Base-by-base conservation (phyloP, 2,797 vertebrate species). In the Hemibagrus guttatus region DNA sequence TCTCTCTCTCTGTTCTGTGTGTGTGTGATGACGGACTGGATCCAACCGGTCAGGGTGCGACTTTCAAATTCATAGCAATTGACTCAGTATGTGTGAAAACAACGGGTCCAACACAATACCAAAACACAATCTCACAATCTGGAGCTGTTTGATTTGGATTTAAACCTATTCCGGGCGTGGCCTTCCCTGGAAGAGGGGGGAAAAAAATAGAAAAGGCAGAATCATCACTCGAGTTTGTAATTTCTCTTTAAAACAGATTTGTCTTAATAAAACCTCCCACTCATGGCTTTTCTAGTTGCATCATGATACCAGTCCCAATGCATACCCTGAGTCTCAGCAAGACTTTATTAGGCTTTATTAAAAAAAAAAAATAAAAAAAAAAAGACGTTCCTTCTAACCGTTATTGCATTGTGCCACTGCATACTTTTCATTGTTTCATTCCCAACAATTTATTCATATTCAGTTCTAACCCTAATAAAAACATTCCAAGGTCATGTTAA, bases 1-100 rank as follows among this genome's bases (percentile, higher is more conserved):
- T 84, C 35, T 58, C 61, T 72, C 61, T 84, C 42, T 86, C 39
- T 87, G 31, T 42, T 83, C 5, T 61, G 46, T 16, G 12, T 63
- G 26, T 76, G 71, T 59, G 35, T 81, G 42, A 82, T 66, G 63
- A 28, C 1, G 54, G 19, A 68, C 19, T 31, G 17, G 46, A 82
- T 66, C 80, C 42, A 82, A n/a, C 9, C 26, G 17, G n/a, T 54
- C 17, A 83, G 0, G 11, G 63, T 23, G 81, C n/a, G 35, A 82
- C 63, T 82, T 68, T 81, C 11, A 81, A 64, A 66, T 82, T 52
- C 46, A 68, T 35, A 54, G 23, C 64, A 54, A 35, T 21, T 31
- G 19, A 23, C 5, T 68, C n/a, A 21, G 21, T 42, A 42, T 56
- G 16, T 11, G 9, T 56, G 13, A 76, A 54, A 76, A 28, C 16